Evolutionary conservation across 1,140 invertebrate species (phyloP), one percentile per base, ranked within the genome.

Genomic region (Globodera ellingtonae): DNA sequence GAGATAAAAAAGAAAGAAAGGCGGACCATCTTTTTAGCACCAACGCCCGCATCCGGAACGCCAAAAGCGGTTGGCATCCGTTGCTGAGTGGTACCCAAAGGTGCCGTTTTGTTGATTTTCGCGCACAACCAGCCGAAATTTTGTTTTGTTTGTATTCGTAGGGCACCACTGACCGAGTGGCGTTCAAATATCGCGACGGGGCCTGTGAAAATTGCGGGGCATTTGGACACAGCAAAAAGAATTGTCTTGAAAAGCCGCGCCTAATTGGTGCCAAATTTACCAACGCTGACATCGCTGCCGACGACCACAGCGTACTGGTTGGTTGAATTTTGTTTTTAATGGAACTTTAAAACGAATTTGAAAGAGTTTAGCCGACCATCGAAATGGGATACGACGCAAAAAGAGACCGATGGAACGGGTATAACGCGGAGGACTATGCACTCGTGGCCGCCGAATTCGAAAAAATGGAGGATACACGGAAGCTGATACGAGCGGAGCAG

Each of bases 171-270:
- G 80, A 83, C 13, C 77, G 82, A 13, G 75, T 82, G 75, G 90
- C 93, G 1, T 95, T 93, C n/a, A 96, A 96, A 89, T 99, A 92
- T 90, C 92, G 95, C 9, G 94, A 95, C 92, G 97, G 97, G 79
- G 95, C 97, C 0, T 99, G 98, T 91, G 96, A 98, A 90, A 99
- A 99, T 90, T 99, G 98, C 92, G 98, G 98, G 3, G 96, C 96
- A 0, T 93, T 98, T 92, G 95, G 94, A 18, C 98, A 99, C 88
- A 94, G 95, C 84, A 94, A 94, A 84, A 99, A 98, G 90, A 96
- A 99, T 90, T 99, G 98, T 89, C 92, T 99, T 87, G 98, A 99
- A 86, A 91, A 95, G 72, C 98, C 97, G 1, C 91, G 98, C 81
- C 97, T 96, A 91, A 91, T 92, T 88, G 94, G 94, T 70, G 97